Base-by-base conservation (phyloP, 2,888 invertebrate species). In the Athripsodes cinereus region DNA sequence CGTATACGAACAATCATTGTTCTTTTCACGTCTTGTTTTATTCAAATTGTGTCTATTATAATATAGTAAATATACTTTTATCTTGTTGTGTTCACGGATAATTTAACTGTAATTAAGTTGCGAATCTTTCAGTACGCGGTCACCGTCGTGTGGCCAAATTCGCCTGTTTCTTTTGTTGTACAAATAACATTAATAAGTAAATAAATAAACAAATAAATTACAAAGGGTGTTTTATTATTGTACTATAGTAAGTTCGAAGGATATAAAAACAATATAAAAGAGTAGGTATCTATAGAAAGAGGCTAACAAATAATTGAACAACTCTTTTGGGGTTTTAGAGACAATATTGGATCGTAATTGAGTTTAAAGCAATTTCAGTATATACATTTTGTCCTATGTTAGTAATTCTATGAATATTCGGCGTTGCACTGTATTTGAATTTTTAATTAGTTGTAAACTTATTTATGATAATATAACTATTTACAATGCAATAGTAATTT, bases 21-120 rank as follows among this genome's bases (percentile, higher is more conserved):
- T n/a, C n/a, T n/a, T n/a, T n/a, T n/a, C n/a, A 40, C 16, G 3
- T 3, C 40, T 13, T 13, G 8, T 40, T 3, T 40, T 19, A 21
- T 13, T 20, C 2, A 21, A 48, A 48, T 13, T 11, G 18, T 21
- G 21, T 52, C 52, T 26, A 22, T 47, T 46, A n/a, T n/a, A n/a
- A n/a, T n/a, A n/a, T n/a, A n/a, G n/a, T n/a, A n/a, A n/a, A n/a
- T n/a, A n/a, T n/a, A n/a, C n/a, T n/a, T n/a, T n/a, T n/a, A 10
- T 46, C 22, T 19, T 22, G 46, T 52, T 52, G 47, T 57, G 31
- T 57, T 52, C 47, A 52, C 52, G 57, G 57, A 48, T 57, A 57
- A 57, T 57, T 57, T 20, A 57, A 57, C 57, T 52, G 34, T 56
- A 57, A 57, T 57, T 52, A 52, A 52, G 46, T 56, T 56, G 19